Conservation (phyloP, 2,797 vertebrate species). For the Melanotaenia nigrans region DNA sequence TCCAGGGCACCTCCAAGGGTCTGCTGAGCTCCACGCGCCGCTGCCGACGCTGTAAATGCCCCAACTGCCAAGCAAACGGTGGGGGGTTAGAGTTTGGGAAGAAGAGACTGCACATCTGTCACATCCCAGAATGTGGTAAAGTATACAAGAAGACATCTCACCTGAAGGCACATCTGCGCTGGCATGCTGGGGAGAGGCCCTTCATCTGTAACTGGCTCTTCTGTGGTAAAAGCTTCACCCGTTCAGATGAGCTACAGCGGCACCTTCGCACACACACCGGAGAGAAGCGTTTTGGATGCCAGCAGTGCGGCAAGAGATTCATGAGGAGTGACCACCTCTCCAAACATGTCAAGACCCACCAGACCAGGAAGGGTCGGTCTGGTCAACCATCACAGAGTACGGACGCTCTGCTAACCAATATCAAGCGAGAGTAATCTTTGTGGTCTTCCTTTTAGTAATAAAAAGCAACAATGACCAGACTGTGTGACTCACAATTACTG, state of each 20-base stretch:
- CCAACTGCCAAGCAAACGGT: conserved; percentile 85
- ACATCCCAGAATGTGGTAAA: conserved; percentile 89
- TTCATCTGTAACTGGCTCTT: conserved; percentile 91
- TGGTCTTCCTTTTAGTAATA: conserved; percentile 1
- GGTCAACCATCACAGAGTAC: conserved; percentile 68
- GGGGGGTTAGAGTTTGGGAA: conserved; percentile 84
- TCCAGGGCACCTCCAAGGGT: conserved; percentile 87
- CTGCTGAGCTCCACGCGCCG: conserved; percentile 86
- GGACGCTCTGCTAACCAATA: conserved; percentile 79
- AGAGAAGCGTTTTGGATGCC: conserved; percentile 90
- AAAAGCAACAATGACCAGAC: conserved; percentile 37
- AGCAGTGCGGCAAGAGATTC: conserved; percentile 89
- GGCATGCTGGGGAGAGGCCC: conserved; percentile 88
- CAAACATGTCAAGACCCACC: conserved; percentile 91
- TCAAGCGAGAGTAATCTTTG: conserved; percentile 84
- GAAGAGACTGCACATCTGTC: conserved; percentile 90
- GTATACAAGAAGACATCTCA: conserved; percentile 91
- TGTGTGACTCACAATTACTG: conserved; percentile 60
- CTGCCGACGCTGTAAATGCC: conserved; percentile 89
- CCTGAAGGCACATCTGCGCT: conserved; percentile 89
- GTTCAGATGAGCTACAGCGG: conserved; percentile 89
- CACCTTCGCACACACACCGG: conserved; percentile 91
- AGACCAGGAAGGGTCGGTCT: conserved; percentile 84
- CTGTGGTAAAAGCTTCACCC: conserved; percentile 89
- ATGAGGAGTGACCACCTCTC: conserved; percentile 92